Percentiles rank a stretch among this genome's conserved stretches.
These are phyloP conservation scores for Camelus bactrianus DNA, from an alignment of 2,113 vertebrate species.

Conservation along the genomic window DNA sequence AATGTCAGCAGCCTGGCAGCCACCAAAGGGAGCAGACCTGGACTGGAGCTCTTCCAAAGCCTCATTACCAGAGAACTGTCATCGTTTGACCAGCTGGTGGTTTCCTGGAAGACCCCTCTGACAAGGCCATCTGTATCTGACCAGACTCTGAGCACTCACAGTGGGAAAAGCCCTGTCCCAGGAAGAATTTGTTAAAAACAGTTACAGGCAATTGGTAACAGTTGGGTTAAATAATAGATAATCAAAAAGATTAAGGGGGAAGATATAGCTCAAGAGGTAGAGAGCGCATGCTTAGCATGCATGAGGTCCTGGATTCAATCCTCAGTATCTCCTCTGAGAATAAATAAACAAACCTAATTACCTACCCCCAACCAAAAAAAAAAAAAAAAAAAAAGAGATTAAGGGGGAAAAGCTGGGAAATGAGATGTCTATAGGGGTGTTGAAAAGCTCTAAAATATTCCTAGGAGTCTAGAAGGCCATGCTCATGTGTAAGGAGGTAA, in stretches of 20 bases:
- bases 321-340: too few relatives aligned
- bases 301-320: too few relatives aligned
- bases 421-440: neutral
- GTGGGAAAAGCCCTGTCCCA: neutral
- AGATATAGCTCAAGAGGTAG: too few relatives aligned
- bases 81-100: neutral
- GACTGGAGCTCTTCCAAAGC: neutral
- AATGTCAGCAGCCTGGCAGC: neutral
- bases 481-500: neutral
- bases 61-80: neutral
- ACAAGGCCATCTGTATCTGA: neutral
- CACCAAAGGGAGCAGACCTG: neutral
- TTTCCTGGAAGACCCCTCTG: neutral
- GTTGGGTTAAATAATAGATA: neutral
- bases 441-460: neutral
- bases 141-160: neutral
- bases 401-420: neutral
- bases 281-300: too few relatives aligned
- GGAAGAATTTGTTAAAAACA: neutral
- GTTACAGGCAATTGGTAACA: neutral
- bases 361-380: too few relatives aligned
- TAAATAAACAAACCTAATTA: too few relatives aligned
- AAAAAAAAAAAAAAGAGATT: neutral
- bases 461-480: neutral
- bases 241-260: neutral